Evolutionary conservation across 2,888 invertebrate genomes (phyloP).

Genomic region (Apamea crenata): DNA sequence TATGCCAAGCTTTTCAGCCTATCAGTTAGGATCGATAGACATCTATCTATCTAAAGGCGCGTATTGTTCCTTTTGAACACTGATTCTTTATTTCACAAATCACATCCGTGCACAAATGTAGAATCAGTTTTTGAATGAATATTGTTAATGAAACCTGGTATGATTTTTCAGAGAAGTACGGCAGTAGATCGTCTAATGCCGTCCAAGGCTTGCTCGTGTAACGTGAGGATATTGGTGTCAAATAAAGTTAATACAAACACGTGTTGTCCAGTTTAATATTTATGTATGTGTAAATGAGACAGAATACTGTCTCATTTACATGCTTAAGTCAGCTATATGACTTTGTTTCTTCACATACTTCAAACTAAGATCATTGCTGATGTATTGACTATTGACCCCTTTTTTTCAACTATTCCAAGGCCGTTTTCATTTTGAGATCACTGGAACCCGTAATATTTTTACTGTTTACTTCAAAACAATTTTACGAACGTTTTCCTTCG

Average conservation of each 20-base stretch:
- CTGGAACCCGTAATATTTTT: conserved; percentile 44
- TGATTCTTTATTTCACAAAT: conserved; percentile 4
- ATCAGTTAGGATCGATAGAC: conserved; percentile 4
- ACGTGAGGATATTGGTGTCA: neutral
- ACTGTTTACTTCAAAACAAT: conserved; percentile 53
- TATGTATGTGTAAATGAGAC: no score
- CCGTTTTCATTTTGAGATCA: conserved; percentile 51
- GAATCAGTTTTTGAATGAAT: neutral
- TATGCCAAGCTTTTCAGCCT: conserved; percentile 34
- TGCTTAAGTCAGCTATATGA: neutral
- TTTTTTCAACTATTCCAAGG: conserved; percentile 39
- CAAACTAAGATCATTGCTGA: conserved; percentile 4
- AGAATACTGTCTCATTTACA: neutral
- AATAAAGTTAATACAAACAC: neutral
- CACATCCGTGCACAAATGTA: neutral
- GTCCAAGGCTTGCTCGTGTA: neutral
- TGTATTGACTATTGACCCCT: conserved; percentile 26
- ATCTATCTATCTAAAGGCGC: conserved; percentile 6
- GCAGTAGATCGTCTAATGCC: neutral
- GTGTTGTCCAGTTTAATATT: neutral
- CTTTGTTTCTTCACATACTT: conserved; percentile 11
- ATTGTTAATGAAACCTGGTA: neutral
- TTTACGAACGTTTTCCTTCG: conserved; percentile 42
- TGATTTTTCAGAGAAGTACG: neutral
- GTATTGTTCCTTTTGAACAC: conserved; percentile 17